Evolutionary conservation across 2,797 vertebrate species (phyloP), one percentile per base, ranked within the genome.

Genomic region (Chelon auratus): DNA sequence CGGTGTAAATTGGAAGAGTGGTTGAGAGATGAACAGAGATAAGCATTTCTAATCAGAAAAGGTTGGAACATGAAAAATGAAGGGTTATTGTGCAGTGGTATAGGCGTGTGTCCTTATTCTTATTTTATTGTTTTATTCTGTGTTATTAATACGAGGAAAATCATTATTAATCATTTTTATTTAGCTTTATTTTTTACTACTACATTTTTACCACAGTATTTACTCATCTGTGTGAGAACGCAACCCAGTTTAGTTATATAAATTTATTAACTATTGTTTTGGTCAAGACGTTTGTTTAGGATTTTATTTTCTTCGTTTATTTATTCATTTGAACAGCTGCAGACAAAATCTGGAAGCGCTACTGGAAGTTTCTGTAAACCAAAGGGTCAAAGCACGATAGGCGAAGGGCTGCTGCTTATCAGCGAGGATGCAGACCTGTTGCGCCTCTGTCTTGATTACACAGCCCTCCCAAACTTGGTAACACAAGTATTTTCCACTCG

Each of bases 351-450:
- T 45, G 22, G 3, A 13, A 56, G 18, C 53, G 71, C 66, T 51
- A 37, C 10, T 53, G 42, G 48, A 39, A 36, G 20, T 43, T 5
- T 47, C 10, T 6, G 33, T 74, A 58, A 77, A 48, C 48, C 40
- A 14, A n/a, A 26, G 60, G 63, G 53, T 81, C 59, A 72, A 62
- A 51, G 56, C 7, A 33, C 47, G 18, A 72, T 22, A 36, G 40
- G 48, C 83, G 45, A 79, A 51, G 33, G 52, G 11, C 39, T 73
- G 13, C 40, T 43, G 37, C 80, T 92, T 91, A 91, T 93, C 90
- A 77, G 68, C 57, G 68, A 87, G 91, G 90, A 92, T 87, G 50
- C 88, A 93, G 83, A 80, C 78, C 60, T 77, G 72, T 57, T 61
- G 75, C 81, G 69, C 61, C 55, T 45, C 30, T 62, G 74, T 68